Evolutionary conservation across 2,888 invertebrate genomes (phyloP), one percentile per base, ranked within the genome.

Genomic region (Leucoma salicis): DNA sequence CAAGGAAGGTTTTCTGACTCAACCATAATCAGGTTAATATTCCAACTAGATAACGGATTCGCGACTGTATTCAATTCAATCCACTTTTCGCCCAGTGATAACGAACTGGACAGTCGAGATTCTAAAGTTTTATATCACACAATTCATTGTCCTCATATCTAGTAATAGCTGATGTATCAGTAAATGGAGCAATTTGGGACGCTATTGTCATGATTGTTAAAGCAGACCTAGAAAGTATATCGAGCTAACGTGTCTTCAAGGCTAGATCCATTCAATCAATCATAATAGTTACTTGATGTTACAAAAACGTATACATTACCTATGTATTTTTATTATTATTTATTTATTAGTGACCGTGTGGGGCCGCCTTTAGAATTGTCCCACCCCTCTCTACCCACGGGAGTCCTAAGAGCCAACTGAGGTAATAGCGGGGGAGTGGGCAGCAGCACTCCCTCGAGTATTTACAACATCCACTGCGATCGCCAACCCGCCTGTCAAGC

Each of bases 31-130:
- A 64, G 72, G 70, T 70, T 71, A 75, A 73, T 70, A 65, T 42
- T 65, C 54, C 53, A 61, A 72, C 70, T 63, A 64, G 55, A 70
- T 66, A 57, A 56, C 47, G 61, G 57, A 71, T 66, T 73, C 62
- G 73, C 70, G 72, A 73, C 73, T 70, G 63, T 69, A 61, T 59
- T 56, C 51, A 50, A 61, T 67, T 69, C 67, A 73, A 78, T 78
- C 70, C 73, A 77, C 70, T 78, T 70, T 68, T 58, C 53, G 50
- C 59, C 13, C 51, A 49, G 35, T 61, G 66, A 67, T 68, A 65
- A 60, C 54, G 52, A 45, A 59, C 34, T 49, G 48, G 40, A 37
- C 36, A 51, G 41, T 55, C 59, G 51, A 60, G 46, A 56, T 34
- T 58, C 29, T 46, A 11, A 4, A 13, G 15, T 49, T 43, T n/a